Conservation (phyloP, 2,113 vertebrate genomes). For the Alethe diademata region DNA sequence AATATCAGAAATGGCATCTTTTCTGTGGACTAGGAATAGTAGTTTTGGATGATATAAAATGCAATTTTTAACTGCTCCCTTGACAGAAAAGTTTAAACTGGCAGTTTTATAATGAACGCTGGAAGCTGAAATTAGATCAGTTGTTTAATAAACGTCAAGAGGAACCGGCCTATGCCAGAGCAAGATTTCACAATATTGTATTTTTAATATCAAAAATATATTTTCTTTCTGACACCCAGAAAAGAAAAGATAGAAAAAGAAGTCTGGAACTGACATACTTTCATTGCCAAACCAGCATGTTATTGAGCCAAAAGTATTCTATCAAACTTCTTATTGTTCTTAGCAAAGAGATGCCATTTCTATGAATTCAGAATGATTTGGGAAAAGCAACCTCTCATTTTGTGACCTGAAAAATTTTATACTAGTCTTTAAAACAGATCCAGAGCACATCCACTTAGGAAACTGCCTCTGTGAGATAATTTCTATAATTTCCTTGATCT, state of each 20-base stretch:
- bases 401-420: conserved; percentile 10
- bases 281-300: conserved; percentile 6
- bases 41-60: background rate
- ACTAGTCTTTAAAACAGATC: background rate
- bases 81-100: background rate
- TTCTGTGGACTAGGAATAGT: background rate
- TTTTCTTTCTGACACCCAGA: background rate
- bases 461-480: background rate
- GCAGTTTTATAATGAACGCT: background rate
- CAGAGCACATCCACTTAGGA: background rate
- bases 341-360: conserved; percentile 11
- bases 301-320: conserved; percentile 29
- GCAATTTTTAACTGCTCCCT: background rate
- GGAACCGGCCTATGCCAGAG: background rate
- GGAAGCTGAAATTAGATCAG: conserved; percentile 5
- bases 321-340: conserved; percentile 43
- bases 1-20: background rate
- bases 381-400: background rate
- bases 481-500: conserved; percentile 27
- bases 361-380: conserved; percentile 3
- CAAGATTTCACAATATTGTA: background rate
- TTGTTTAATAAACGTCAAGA: background rate
- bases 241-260: conserved; percentile 12
- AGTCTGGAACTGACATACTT: conserved; percentile 42
- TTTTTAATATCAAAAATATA: conserved; percentile 8